Evolutionary conservation across 2,888 invertebrate genomes (phyloP), one percentile per base, ranked within the genome.

Genomic region (Athripsodes cinereus): DNA sequence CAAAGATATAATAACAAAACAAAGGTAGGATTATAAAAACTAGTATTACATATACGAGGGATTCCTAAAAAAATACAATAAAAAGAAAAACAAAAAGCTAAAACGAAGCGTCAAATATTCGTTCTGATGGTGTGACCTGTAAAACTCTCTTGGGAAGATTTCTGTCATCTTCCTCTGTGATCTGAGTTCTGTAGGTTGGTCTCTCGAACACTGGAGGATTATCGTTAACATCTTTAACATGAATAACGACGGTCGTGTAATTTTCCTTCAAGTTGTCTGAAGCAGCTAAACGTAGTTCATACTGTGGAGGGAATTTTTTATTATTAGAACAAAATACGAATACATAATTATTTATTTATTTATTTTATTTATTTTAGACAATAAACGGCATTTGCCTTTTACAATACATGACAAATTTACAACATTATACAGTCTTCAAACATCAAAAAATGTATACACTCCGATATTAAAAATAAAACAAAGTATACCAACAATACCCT

Each of bases 151-250:
- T 95, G 66, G 95, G 95, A 68, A 95, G 83, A 75, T 92, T 93
- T 69, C 94, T 84, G 80, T 95, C 94, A 72, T 95, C 95, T 75
- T 95, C 95, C 75, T 95, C 95, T 47, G 94, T 95, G 76, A 96
- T 95, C 79, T 95, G 94, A 53, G 95, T 94, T 70, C 93, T 86
- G 80, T 95, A 96, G 58, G 93, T 93, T 54, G 95, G 94, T 65
- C 94, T 81, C 76, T 94, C 93, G 77, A 98, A 98, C 67, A 93
- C 92, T 2, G 97, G 97, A 49, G 96, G 92, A 81, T 97, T 97
- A 82, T 98, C 97, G 77, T 97, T 97, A 66, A 96, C 95, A 74
- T 98, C 96, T 78, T 94, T 96, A 68, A 96, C 94, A 76, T 95
- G 93, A 70, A 96, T 96, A 70, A 96, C 94, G 66, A 96, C 96